Conservation (phyloP, 2,888 invertebrate species). For the Lumbricus terrestris region DNA sequence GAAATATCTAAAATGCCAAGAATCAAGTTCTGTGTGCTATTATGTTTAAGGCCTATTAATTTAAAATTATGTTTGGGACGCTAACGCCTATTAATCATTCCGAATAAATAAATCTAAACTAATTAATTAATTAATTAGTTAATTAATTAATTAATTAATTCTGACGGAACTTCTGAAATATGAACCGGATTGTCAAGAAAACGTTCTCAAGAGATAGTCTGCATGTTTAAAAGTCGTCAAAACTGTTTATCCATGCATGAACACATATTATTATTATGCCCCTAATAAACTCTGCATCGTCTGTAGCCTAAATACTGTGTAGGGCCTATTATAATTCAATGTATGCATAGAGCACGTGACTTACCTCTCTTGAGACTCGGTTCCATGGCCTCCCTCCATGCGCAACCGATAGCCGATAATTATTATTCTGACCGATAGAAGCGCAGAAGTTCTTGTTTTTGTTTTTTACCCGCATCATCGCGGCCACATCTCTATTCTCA, state of each 20-base stretch:
- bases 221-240: neutral
- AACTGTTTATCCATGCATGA: neutral
- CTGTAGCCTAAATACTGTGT: neutral
- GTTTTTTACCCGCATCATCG: neutral
- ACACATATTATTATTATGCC: neutral
- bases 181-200: neutral
- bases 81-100: neutral
- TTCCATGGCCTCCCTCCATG: neutral
- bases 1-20: no score
- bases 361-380: neutral
- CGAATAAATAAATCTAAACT: neutral
- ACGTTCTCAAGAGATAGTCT: neutral
- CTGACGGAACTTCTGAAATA: neutral
- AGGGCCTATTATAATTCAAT: neutral
- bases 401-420: neutral
- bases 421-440: no score
- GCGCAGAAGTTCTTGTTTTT: neutral
- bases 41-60: neutral
- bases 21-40: neutral
- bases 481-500: neutral
- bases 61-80: neutral
- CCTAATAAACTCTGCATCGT: neutral
- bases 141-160: no score
- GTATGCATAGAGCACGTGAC: neutral
- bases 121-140: no score